Conservation (phyloP, 2,797 vertebrate species). For the Pseudopleuronectes americanus region DNA sequence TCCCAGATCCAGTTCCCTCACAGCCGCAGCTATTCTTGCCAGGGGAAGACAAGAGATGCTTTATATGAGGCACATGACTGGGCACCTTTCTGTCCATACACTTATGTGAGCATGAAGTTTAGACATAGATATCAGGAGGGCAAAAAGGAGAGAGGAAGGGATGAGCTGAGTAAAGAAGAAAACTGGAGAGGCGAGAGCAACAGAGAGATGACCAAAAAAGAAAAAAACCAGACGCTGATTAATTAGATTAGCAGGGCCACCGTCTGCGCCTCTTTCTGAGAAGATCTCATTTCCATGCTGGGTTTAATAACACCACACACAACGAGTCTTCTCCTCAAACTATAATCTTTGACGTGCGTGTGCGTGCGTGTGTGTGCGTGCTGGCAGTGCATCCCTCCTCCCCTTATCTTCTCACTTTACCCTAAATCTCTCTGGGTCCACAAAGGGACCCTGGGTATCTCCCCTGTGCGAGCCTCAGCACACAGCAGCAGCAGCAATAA, state of each 20-base stretch:
- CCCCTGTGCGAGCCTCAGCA: constrained; percentile 49
- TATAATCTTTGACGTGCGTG: constrained; percentile 56
- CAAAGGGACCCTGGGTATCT: constrained; percentile 75
- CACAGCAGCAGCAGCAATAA: constrained; percentile 64
- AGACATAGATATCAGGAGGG: constrained; percentile 24
- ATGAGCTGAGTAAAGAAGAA: constrained; percentile 10
- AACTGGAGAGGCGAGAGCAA: constrained; percentile 14
- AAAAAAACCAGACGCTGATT: constrained; percentile 73
- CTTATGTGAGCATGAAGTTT: constrained; percentile 24
- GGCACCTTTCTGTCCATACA: constrained; percentile 29
- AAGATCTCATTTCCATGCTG: constrained; percentile 78
- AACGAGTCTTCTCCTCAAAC: constrained; percentile 38
- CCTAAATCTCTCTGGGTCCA: constrained; percentile 70
- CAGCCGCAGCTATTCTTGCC: constrained; percentile 11
- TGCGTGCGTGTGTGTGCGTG: constrained; percentile 29
- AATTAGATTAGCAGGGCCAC: constrained; percentile 77
- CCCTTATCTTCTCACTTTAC: constrained; percentile 77
- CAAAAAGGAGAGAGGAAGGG: constrained; percentile 31
- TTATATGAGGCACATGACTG: constrained; percentile 41
- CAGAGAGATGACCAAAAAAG: constrained; percentile 36
- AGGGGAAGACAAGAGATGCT: constrained; percentile 30
- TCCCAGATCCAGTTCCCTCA: neutral
- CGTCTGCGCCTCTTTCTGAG: constrained; percentile 69
- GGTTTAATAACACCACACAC: constrained; percentile 73
- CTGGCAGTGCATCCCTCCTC: constrained; percentile 34